Percentiles rank a stretch among this genome's conserved stretches.
phyloP scores from a whole-genome alignment of 2,797 vertebrate species.

The Bradypus variegatus region DNA sequence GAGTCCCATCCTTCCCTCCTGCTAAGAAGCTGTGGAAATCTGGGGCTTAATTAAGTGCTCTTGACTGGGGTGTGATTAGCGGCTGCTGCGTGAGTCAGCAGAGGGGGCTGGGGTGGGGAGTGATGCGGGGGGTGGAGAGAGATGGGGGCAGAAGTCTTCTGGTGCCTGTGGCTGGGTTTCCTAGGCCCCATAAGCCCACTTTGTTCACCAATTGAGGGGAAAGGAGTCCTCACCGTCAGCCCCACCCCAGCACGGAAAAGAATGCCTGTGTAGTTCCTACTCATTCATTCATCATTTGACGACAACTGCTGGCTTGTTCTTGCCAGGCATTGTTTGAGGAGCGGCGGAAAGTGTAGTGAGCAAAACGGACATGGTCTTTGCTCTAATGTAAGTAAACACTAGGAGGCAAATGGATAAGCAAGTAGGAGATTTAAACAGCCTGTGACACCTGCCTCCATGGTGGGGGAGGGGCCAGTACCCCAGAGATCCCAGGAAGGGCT shows the following conservation, averaged over 20 bases:
- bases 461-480: too few relatives aligned
- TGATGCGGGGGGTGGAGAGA: too few relatives aligned
- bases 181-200: background rate
- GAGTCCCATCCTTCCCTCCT: background rate
- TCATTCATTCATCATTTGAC: background rate
- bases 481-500: background rate
- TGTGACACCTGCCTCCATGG: too few relatives aligned
- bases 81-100: constrained; percentile 38
- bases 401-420: background rate
- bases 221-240: background rate
- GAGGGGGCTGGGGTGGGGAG: background rate
- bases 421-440: background rate
- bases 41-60: constrained; percentile 49
- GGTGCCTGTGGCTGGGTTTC: background rate
- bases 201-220: background rate
- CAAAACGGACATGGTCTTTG: background rate
- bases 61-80: constrained; percentile 39
- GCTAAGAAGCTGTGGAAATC: constrained; percentile 7
- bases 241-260: background rate
- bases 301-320: background rate
- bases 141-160: background rate
- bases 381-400: background rate
- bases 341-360: background rate
- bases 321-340: background rate
- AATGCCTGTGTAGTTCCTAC: too few relatives aligned